phyloP scores from a whole-genome alignment of 1,140 invertebrate species.

The Leptopilina clavipes region DNA sequence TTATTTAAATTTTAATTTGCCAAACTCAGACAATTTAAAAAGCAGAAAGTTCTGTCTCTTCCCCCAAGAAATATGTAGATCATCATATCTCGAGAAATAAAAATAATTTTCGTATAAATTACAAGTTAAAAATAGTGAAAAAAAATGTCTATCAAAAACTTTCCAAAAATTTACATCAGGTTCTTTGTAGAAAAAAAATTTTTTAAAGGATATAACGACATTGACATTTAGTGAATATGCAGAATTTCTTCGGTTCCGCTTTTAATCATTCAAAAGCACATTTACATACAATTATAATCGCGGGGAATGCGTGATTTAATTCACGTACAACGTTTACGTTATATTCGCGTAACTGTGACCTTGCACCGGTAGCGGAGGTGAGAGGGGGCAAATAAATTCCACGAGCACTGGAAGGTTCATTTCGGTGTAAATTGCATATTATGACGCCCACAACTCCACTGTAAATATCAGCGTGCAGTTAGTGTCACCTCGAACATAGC shows the following conservation, averaged over 20 bases:
- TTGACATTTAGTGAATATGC: background rate
- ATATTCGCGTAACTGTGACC: conserved; percentile 25
- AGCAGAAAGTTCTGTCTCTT: background rate
- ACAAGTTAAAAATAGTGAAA: too few species aligned
- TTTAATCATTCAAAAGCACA: background rate
- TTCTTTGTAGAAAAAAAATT: background rate
- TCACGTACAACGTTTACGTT: conserved; percentile 7
- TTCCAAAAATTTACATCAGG: too few species aligned
- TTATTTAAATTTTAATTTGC: background rate
- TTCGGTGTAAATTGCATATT: conserved; percentile 4
- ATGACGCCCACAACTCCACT: background rate
- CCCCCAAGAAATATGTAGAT: too few species aligned
- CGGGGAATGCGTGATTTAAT: background rate
- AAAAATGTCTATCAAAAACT: too few species aligned
- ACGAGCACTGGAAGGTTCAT: conserved; percentile 21
- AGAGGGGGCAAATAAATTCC: background rate
- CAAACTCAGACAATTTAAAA: too few species aligned
- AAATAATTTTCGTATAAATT: too few species aligned
- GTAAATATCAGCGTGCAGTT: conserved; percentile 10
- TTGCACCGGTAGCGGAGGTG: conserved; percentile 19
- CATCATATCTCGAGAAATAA: too few species aligned
- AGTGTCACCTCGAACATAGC: background rate
- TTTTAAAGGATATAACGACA: background rate
- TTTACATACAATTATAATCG: background rate
- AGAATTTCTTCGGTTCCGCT: background rate